Conservation (phyloP, 2,113 vertebrate genomes). For the Pycnonotus jocosus region DNA sequence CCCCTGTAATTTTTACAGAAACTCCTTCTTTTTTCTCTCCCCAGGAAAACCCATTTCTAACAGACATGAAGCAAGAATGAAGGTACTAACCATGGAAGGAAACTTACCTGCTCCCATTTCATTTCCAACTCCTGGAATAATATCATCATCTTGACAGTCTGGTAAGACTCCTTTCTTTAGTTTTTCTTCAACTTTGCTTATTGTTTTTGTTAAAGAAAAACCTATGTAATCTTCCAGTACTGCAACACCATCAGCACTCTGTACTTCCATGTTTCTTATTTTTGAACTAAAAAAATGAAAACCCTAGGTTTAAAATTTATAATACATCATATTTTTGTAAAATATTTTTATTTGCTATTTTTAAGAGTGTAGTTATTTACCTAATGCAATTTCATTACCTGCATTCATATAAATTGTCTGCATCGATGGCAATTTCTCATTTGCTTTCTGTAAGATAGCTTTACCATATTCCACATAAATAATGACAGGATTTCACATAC, state of each 20-base stretch:
- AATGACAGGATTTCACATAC: not conserved
- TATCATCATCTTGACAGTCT: slow-evolving; percentile 69
- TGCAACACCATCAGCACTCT: slow-evolving; percentile 63
- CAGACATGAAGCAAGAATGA: not conserved
- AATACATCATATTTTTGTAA: not conserved
- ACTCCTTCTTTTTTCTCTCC: not conserved
- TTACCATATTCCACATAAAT: not conserved
- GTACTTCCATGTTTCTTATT: slow-evolving; percentile 59
- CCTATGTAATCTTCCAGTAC: slow-evolving; percentile 71
- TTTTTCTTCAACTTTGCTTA: slow-evolving; percentile 78
- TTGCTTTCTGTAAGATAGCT: not conserved
- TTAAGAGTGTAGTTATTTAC: not conserved
- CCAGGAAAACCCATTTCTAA: not conserved
- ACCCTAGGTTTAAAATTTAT: not conserved
- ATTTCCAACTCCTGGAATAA: slow-evolving; percentile 66
- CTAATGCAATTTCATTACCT: not conserved
- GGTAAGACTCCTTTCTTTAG: slow-evolving; percentile 65
- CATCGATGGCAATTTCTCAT: not conserved
- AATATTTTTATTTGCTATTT: not conserved
- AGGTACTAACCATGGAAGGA: not conserved
- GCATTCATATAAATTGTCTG: not conserved
- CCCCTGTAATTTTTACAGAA: not conserved
- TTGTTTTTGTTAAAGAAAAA: slow-evolving; percentile 79
- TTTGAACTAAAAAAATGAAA: slow-evolving; percentile 51
- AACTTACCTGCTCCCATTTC: slow-evolving; percentile 80